phyloP scores from a whole-genome alignment of 2,113 vertebrate genomes.

The Caretta caretta region DNA sequence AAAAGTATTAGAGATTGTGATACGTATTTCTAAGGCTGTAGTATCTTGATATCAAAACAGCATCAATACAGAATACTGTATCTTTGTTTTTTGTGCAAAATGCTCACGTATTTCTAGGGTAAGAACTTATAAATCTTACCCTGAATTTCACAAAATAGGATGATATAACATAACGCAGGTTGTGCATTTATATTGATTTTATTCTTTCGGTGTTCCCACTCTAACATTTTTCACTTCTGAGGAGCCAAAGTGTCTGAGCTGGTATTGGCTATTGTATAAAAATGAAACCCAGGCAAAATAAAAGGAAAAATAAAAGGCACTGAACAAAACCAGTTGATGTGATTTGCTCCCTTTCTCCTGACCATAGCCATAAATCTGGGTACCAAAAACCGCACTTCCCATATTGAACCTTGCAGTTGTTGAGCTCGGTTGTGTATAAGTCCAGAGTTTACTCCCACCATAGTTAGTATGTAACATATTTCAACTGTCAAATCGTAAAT shows the following conservation, averaged over 20 bases:
- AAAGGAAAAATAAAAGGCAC: fast-evolving
- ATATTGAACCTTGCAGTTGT: background rate
- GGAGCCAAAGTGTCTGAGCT: background rate
- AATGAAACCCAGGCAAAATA: background rate
- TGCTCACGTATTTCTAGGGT: background rate
- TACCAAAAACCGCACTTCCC: background rate
- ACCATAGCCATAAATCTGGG: background rate
- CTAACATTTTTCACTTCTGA: background rate
- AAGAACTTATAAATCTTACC: background rate
- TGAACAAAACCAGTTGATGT: background rate
- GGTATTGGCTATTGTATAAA: background rate
- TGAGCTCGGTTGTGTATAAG: background rate
- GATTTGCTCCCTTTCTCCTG: background rate
- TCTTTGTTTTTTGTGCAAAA: background rate
- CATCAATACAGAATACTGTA: background rate
- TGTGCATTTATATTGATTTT: background rate
- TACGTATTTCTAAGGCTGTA: background rate
- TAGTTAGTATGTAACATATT: background rate
- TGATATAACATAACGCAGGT: background rate
- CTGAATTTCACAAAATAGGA: background rate
- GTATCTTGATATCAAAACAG: background rate
- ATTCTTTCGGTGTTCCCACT: background rate
- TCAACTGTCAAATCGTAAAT: background rate
- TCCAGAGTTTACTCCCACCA: background rate
- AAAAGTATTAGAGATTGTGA: background rate